Percentiles rank a stretch among this genome's conserved stretches.
Conservation (phyloP, 1,140 invertebrate genomes). For the Nasonia longicornis region DNA sequence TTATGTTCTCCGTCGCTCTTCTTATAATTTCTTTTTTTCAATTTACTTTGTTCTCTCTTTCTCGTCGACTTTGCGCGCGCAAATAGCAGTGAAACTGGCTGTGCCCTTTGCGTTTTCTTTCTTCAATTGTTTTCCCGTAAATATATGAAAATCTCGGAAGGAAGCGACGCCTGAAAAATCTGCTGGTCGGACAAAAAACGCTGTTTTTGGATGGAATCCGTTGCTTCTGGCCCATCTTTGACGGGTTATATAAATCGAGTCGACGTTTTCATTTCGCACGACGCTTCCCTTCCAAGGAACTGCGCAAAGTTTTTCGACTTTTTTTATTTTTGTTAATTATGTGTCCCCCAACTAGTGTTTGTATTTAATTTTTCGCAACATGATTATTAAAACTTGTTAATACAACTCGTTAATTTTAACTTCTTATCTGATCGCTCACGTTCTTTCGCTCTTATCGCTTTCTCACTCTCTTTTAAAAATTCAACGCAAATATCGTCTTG, state of each 20-base stretch:
- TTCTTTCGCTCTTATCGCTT: conserved; percentile 17
- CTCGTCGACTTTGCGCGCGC: background rate
- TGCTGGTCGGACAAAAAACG: conserved; percentile 33
- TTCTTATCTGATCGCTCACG: background rate
- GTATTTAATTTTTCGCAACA: conserved; percentile 45
- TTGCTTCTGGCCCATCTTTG: conserved; percentile 49
- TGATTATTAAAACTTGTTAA: conserved; percentile 54
- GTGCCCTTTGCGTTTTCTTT: background rate
- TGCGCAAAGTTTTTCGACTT: conserved; percentile 32
- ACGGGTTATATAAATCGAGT: background rate
- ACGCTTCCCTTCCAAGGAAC: conserved; percentile 26
- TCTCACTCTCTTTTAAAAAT: conserved; percentile 30
- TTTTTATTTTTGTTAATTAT: conserved; percentile 54
- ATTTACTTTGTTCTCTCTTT: background rate
- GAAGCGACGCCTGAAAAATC: conserved; percentile 53
- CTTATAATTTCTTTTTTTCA: background rate
- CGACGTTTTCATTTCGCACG: background rate
- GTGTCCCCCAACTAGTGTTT: conserved; percentile 51
- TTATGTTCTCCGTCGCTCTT: background rate
- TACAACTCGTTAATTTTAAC: conserved; percentile 10
- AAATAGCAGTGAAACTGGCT: conserved; percentile 13
- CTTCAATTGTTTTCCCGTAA: conserved; percentile 44
- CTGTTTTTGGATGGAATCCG: conserved; percentile 62
- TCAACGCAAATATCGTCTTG: background rate
- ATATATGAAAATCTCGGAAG: conserved; percentile 55